Base-by-base conservation (phyloP, 2,113 vertebrate species). In the Hemiscyllium ocellatum region DNA sequence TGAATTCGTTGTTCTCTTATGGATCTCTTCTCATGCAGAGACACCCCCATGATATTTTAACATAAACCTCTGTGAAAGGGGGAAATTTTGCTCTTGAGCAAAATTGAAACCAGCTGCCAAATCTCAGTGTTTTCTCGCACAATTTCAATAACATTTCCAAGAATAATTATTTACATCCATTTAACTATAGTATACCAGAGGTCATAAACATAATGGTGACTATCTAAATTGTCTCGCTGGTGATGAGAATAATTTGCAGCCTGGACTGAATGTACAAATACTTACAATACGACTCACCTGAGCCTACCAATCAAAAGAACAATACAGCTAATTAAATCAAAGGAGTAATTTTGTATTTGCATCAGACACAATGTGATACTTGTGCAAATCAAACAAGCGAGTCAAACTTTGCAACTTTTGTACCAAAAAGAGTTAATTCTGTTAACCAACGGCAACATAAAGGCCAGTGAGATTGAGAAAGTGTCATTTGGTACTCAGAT, bases 231-330 rank as follows among this genome's bases (percentile, higher is more conserved):
- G 87, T 90, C 52, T 61, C 17, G 50, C 13, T 4, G 50, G 26
- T 89, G 50, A 89, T 89, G 87, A 90, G 87, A 90, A 90, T 90
- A 90, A 90, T 90, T 90, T 90, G 26, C 87, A 65, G 52, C 15
- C 26, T 61, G 52, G 12, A 33, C 29, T 61, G 52, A 65, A 17
- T 26, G 56, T 90, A 65, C 22, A 56, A 56, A 52, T 26, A 52
- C 47, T 87, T 22, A 87, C 12, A 61, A 65, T 61, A 52, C 52
- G 52, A 56, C 26, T 33, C 61, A 4, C 87, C 87, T 15, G 87
- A 17, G 10, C 26, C 33, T 29, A 13, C 17, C 52, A 90, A 56
- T 61, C 50, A 90, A n/a, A 61, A 90, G 87, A 90, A 90, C 52
- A 90, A 65, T 61, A 33, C 52, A 33, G 87, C 52, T 61, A 61